A percentile compares a stretch with the other conserved stretches of the same genome.
These are phyloP conservation scores for roundworm (Caenorhabditis elegans) DNA, from an alignment of 1,140 invertebrate species.

Conservation along the genomic window DNA sequence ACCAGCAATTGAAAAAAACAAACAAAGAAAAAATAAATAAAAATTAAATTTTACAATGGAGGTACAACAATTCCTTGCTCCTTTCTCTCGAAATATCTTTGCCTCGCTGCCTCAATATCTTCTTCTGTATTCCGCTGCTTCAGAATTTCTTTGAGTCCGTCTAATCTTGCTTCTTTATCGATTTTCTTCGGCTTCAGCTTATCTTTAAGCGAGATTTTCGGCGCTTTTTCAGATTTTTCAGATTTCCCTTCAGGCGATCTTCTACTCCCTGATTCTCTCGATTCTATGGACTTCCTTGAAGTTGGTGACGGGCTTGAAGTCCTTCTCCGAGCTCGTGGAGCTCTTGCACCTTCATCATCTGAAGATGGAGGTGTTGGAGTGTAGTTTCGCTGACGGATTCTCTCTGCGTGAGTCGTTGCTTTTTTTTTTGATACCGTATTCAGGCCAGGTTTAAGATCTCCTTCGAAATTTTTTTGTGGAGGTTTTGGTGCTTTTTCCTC, in stretches of 20 bases:
- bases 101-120: constrained; percentile 36
- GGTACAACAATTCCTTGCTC: constrained; percentile 9
- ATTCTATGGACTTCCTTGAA: neutral
- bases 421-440: constrained; percentile 33
- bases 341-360: constrained; percentile 22
- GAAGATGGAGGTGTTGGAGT: constrained; percentile 31
- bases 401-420: constrained; percentile 29
- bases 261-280: neutral
- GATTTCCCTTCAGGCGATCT: neutral
- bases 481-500: neutral
- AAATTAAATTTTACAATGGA: neutral
- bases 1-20: neutral
- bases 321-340: neutral
- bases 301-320: neutral
- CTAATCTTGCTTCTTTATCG: constrained; percentile 28
- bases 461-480: constrained; percentile 42
- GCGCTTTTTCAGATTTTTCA: neutral
- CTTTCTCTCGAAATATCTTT: constrained; percentile 46
- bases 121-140: constrained; percentile 41
- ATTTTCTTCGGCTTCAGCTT: constrained; percentile 29
- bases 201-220: neutral
- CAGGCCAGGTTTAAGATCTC: constrained; percentile 45
- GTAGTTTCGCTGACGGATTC: constrained; percentile 29
- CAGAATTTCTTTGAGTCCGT: constrained; percentile 41
- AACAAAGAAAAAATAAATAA: neutral